Percentiles rank a stretch among this genome's conserved stretches.
These are phyloP conservation scores for Emydoidea blandingii DNA, from an alignment of 2,797 vertebrate species.

Conservation along the genomic window DNA sequence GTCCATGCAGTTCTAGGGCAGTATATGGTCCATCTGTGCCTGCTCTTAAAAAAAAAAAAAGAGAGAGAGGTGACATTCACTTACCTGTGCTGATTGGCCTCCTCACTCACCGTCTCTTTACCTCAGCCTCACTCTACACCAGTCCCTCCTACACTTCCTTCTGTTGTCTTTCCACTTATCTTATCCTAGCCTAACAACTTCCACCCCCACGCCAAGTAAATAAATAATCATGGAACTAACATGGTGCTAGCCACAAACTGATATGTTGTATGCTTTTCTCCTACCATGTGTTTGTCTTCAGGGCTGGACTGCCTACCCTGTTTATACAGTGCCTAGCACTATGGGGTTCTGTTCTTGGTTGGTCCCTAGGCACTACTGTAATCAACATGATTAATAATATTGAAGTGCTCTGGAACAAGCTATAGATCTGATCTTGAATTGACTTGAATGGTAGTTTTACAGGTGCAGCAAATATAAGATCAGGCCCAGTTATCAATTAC, in stretches of 20 bases:
- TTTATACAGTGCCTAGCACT: neutral
- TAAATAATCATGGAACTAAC: neutral
- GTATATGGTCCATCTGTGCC: neutral
- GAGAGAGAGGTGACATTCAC: neutral
- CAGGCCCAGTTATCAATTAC: accelerated
- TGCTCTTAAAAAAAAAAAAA: neutral
- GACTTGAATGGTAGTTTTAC: neutral
- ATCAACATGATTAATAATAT: neutral
- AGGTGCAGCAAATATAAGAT: neutral
- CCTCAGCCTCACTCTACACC: neutral
- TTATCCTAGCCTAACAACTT: neutral
- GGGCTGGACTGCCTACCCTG: accelerated
- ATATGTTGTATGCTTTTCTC: accelerated
- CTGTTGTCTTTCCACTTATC: neutral
- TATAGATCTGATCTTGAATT: neutral
- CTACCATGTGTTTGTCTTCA: neutral
- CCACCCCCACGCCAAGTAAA: neutral
- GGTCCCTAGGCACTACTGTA: neutral
- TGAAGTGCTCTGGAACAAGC: neutral
- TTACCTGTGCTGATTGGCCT: neutral
- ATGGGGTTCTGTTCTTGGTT: neutral
- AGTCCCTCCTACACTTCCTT: neutral
- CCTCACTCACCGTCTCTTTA: accelerated
- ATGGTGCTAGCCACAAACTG: accelerated
- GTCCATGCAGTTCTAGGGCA: neutral